Conservation (phyloP, 1,140 invertebrate genomes). For the Drosophila pseudoobscura region DNA sequence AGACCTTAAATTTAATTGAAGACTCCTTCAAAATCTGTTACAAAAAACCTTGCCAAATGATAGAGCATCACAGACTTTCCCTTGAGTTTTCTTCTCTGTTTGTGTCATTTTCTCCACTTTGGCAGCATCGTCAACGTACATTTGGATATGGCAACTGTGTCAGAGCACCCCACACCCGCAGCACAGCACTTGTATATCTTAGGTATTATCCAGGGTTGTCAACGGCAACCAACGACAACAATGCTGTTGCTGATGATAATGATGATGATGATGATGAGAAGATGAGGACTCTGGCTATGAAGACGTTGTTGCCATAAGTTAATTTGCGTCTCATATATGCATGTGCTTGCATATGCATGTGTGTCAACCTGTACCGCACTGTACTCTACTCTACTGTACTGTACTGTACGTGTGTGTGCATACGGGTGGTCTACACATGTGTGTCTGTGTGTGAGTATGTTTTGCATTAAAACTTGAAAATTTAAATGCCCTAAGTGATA, state of each 20-base stretch:
- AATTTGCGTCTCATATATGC: conserved; percentile 73
- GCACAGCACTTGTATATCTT: conserved; percentile 49
- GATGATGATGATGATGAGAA: conserved; percentile 21
- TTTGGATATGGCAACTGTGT: conserved; percentile 69
- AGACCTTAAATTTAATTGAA: not conserved
- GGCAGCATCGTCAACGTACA: conserved; percentile 58
- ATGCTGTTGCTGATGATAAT: conserved; percentile 6
- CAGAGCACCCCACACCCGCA: conserved; percentile 29
- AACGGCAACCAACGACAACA: conserved; percentile 54
- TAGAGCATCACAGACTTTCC: conserved; percentile 12
- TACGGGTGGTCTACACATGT: conserved; percentile 4
- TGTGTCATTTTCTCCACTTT: conserved; percentile 45
- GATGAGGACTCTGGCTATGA: conserved; percentile 18
- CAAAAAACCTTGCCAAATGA: not conserved
- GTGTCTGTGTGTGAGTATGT: conserved; percentile 7
- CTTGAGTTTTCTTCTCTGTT: conserved; percentile 10
- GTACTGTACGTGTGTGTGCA: conserved; percentile 14
- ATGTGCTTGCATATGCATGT: conserved; percentile 59
- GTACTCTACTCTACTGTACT: not conserved
- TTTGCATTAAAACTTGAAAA: conserved; percentile 80
- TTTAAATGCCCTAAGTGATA: conserved; percentile 73
- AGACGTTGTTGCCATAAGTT: conserved; percentile 73
- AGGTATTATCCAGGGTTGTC: conserved; percentile 69
- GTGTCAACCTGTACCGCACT: conserved; percentile 34
- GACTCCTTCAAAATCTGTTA: too few species aligned